Conservation (phyloP, 2,888 invertebrate species). For the Catocala nupta region DNA sequence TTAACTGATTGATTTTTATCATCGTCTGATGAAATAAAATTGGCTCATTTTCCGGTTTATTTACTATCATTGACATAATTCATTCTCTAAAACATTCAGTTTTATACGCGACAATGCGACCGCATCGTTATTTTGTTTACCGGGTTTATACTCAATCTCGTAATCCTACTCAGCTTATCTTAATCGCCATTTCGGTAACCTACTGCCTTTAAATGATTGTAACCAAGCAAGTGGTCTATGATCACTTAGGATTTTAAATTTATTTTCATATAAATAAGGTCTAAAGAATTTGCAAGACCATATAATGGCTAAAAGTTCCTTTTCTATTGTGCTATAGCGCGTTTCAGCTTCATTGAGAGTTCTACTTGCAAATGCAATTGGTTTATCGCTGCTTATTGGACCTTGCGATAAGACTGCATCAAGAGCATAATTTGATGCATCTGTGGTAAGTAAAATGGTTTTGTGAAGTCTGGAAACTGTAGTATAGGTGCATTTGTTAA, state of each 20-base stretch:
- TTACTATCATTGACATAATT: not conserved
- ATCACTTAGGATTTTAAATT: constrained; percentile 4
- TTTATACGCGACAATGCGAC: not conserved
- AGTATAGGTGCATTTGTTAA: constrained; percentile 12
- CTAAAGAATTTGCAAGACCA: constrained; percentile 11
- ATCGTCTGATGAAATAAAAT: not conserved
- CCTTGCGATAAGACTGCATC: constrained; percentile 17
- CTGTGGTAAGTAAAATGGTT: constrained; percentile 18
- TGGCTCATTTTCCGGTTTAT: not conserved
- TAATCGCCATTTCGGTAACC: constrained; percentile 16
- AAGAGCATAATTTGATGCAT: constrained; percentile 13
- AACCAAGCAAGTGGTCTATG: constrained; percentile 21
- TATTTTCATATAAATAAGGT: not conserved
- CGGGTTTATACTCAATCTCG: constrained; percentile 11
- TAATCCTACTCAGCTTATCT: constrained; percentile 17
- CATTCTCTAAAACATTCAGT: not conserved
- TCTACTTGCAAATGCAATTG: constrained; percentile 22
- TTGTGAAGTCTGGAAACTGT: constrained; percentile 6
- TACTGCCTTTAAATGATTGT: constrained; percentile 9
- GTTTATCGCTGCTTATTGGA: constrained; percentile 5
- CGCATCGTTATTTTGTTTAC: constrained; percentile 11
- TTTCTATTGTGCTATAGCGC: not conserved
- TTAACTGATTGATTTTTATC: not conserved
- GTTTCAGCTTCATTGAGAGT: constrained; percentile 19
- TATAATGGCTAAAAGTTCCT: constrained; percentile 8